Evolutionary conservation across 2,113 vertebrate species (phyloP).

Genomic region (Acrocephalus arundinaceus): DNA sequence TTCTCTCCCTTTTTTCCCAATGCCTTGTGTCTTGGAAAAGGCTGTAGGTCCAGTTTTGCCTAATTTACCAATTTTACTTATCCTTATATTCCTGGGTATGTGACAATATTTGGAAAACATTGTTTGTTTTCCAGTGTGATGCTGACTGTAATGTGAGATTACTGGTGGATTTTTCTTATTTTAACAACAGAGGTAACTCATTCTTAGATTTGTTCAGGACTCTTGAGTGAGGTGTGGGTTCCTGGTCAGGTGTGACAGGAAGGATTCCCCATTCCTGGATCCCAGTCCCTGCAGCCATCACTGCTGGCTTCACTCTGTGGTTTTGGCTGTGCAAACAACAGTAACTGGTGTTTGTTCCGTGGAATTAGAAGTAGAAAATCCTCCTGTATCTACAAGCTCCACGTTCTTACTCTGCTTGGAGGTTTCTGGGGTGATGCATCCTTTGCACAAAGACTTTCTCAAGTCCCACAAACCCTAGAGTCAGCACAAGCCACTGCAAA

Average conservation of each 20-base stretch:
- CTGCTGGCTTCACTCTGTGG: neutral
- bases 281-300: neutral
- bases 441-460: neutral
- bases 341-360: neutral
- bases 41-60: neutral
- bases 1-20: neutral
- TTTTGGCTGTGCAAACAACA: neutral
- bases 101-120: neutral
- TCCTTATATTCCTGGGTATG: neutral
- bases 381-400: neutral
- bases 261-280: neutral
- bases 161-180: neutral
- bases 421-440: neutral
- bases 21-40: neutral
- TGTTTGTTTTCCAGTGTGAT: neutral
- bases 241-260: neutral
- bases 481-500: neutral
- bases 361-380: neutral
- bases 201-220: neutral
- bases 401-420: neutral
- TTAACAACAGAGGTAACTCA: neutral
- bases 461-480: neutral
- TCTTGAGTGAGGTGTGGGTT: neutral
- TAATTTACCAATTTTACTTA: neutral
- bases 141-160: neutral